Conservation (phyloP, 1,140 invertebrate genomes). For the Zaprionus kolodkinae region DNA sequence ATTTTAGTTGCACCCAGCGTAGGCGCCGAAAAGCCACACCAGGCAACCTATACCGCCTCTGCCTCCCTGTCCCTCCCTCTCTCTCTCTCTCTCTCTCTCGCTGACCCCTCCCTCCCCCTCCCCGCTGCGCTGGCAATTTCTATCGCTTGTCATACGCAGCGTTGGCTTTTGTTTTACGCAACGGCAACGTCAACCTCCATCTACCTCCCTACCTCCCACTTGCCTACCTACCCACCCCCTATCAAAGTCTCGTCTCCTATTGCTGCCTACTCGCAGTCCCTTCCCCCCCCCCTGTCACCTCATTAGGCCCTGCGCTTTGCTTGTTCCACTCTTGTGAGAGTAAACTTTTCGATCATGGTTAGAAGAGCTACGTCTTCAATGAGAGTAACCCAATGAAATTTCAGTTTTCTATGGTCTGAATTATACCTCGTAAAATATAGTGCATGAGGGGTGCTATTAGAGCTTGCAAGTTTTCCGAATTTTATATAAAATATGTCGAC, state of each 20-base stretch:
- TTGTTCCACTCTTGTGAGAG: constrained; percentile 11
- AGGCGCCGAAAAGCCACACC: constrained; percentile 71
- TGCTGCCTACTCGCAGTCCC: background rate
- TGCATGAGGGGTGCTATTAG: background rate
- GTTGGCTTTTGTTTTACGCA: constrained; percentile 45
- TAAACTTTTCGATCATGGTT: constrained; percentile 16
- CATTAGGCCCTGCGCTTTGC: constrained; percentile 11
- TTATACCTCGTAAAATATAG: background rate
- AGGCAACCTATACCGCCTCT: constrained; percentile 4
- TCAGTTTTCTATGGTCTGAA: background rate
- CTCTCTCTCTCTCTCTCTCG: too few relatives aligned
- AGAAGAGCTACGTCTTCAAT: background rate
- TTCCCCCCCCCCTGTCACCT: background rate
- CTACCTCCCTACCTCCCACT: background rate
- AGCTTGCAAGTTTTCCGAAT: too few relatives aligned
- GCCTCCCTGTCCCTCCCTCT: background rate
- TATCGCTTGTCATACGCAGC: constrained; percentile 68
- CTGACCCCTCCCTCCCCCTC: too few relatives aligned
- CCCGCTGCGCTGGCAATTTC: constrained; percentile 19
- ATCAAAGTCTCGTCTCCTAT: background rate
- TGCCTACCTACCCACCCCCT: too few relatives aligned
- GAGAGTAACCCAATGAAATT: background rate
- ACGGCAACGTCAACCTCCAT: constrained; percentile 1
- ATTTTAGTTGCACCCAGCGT: constrained; percentile 68
- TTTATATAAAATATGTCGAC: background rate